Conservation (phyloP, 2,888 invertebrate genomes). For the Tetranychus truncatus region DNA sequence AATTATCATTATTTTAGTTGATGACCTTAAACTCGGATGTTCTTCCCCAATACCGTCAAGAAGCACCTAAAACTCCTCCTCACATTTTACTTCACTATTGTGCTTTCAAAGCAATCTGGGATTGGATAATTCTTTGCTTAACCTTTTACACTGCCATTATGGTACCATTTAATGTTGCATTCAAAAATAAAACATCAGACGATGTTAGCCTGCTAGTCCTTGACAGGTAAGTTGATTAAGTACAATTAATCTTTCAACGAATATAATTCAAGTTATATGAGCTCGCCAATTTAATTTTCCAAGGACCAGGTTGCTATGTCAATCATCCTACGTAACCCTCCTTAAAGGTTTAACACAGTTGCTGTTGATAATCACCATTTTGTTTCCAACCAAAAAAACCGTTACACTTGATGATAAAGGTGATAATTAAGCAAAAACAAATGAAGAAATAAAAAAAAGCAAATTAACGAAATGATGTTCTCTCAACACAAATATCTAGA, state of each 20-base stretch:
- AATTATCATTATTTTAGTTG: constrained; percentile 42
- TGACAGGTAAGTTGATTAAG: constrained; percentile 35
- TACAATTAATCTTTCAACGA: background rate
- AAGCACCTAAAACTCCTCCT: constrained; percentile 98
- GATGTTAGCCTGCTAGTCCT: constrained; percentile 83
- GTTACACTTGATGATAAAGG: too few relatives aligned
- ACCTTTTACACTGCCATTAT: constrained; percentile 97
- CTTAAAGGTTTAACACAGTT: too few relatives aligned
- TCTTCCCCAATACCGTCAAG: constrained; percentile 93
- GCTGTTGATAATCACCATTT: too few relatives aligned
- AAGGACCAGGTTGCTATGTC: background rate
- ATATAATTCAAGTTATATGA: background rate
- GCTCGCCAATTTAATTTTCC: background rate
- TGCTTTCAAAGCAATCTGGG: constrained; percentile 78
- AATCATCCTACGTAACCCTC: too few relatives aligned
- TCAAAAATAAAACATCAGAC: constrained; percentile 96
- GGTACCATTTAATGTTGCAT: constrained; percentile 99
- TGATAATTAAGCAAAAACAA: too few relatives aligned
- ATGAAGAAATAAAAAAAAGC: too few relatives aligned
- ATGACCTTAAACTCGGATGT: constrained; percentile 96
- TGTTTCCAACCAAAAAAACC: too few relatives aligned
- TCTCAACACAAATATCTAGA: too few relatives aligned
- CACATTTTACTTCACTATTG: constrained; percentile 99
- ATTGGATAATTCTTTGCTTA: constrained; percentile 98
- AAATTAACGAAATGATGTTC: too few relatives aligned